Base-by-base conservation (phyloP, 2,113 vertebrate genomes). In the Carassius gibelio region DNA sequence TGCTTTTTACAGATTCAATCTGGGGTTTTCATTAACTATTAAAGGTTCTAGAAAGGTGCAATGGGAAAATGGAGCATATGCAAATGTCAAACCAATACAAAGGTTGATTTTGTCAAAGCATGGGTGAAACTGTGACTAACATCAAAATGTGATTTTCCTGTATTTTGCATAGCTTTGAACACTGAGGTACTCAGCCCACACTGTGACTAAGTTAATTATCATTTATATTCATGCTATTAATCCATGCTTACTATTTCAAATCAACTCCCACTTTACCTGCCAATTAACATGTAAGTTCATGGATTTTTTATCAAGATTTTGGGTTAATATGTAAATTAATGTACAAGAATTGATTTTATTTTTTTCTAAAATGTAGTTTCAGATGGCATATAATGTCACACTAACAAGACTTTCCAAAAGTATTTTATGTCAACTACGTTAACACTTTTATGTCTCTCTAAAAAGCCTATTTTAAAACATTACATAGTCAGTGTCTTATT, bases 111-210 rank as follows among this genome's bases (percentile, higher is more conserved):
- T n/a, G 52, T 59, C 30, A 77, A 77, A 36, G 50, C 30, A 17
- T 19, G 52, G 45, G 30, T 9, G 30, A 38, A 82, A 57, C 30
- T 72, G 50, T 59, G 50, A 82, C 66, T 82, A 72, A 71, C 81
- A 83, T 74, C 69, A 72, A 38, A 77, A 59, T 77, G 50, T 57
- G 75, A 77, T 77, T 57, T 57, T 59, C 52, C 52, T 77, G 75
- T 34, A 52, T 52, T 76, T 76, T 76, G 74, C 74, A 76, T n/a
- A 55, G 74, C 75, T 77, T 59, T 77, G 75, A 59, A 77, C 74
- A 76, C 3, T 34, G 74, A 52, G 45, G 5, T 75, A 55, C 52
- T 59, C 52, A 59, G 17, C 75, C 75, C 52, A 77, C 75, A 38
- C 75, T 77, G 45, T 76, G 50, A 36, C 55, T 36, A 36, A 57